Base-by-base conservation (phyloP, 1,140 invertebrate species). In the Cephus cinctus region DNA sequence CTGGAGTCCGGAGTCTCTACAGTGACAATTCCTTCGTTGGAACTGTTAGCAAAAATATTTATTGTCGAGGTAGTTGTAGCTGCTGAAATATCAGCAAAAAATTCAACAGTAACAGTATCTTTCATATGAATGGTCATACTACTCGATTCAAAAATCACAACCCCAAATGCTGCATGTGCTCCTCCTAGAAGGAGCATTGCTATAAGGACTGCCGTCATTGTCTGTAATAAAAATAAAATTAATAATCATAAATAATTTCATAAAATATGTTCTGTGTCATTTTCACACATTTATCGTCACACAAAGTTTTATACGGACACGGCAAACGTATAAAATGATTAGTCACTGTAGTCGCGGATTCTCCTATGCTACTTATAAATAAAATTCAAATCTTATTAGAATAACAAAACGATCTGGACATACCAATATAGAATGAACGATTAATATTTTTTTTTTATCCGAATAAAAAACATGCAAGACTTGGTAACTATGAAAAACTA, bases 11-110 rank as follows among this genome's bases (percentile, higher is more conserved):
- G 54, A 18, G 16, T 3, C 21, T 38, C 18, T 6, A 56, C 40
- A 36, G 35, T 12, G 27, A 31, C 34, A 12, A 65, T 9, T 42
- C 56, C 51, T 19, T 1, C 14, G 39, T 59, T 16, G 5, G 49
- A 41, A 23, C 44, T 59, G 8, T 2, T 6, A 22, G 5, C 2
- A 9, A 1, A 8, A 34, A 35, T 50, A 15, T 47, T 34, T 0
- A 53, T 21, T 11, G 40, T 2, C 1, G 40, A 30, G 4, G 2
- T 15, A 6, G 23, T 19, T n/a, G 9, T 19, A 21, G 34, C 18
- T n/a, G 16, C 19, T 12, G 42, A 21, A 43, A 34, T 27, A 12
- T 15, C 11, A 14, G 42, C 27, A 5, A n/a, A 32, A 19, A 48
- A 35, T 16, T 39, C 20, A 14, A 54, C 46, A n/a, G 16, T 18